phyloP scores from a whole-genome alignment of 1,140 invertebrate species.

The Neodiprion pinetum region DNA sequence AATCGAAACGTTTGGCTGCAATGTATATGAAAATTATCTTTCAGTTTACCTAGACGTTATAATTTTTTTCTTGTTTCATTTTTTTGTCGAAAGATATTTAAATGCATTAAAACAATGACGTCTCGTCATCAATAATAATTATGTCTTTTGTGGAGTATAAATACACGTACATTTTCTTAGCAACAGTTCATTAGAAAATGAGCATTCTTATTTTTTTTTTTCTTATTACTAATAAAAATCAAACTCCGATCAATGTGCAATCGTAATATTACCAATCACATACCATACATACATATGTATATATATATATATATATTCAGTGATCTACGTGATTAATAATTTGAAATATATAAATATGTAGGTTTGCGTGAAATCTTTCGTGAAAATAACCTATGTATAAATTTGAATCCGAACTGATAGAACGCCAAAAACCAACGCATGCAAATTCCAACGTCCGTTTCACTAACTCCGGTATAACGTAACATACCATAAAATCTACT shows the following conservation, averaged over 20 bases:
- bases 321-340: not conserved
- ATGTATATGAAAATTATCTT: not conserved
- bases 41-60: not conserved
- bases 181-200: not conserved
- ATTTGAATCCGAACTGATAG: not conserved
- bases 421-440: not conserved
- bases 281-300: no score
- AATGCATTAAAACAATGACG: not conserved
- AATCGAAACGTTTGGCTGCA: not conserved
- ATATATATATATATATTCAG: conserved; percentile 24
- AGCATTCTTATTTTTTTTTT: not conserved
- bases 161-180: not conserved
- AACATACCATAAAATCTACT: not conserved
- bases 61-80: no score
- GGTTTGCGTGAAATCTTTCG: conserved; percentile 17
- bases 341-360: conserved; percentile 36
- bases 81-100: not conserved
- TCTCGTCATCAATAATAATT: not conserved
- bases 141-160: not conserved
- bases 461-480: not conserved
- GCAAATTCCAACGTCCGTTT: not conserved
- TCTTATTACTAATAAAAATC: not conserved
- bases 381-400: conserved; percentile 12
- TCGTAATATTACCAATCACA: not conserved
- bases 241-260: not conserved